A percentile compares a stretch with the other conserved stretches of the same genome.
Conservation (phyloP, 2,797 vertebrate species). For the Alfaro cultratus region DNA sequence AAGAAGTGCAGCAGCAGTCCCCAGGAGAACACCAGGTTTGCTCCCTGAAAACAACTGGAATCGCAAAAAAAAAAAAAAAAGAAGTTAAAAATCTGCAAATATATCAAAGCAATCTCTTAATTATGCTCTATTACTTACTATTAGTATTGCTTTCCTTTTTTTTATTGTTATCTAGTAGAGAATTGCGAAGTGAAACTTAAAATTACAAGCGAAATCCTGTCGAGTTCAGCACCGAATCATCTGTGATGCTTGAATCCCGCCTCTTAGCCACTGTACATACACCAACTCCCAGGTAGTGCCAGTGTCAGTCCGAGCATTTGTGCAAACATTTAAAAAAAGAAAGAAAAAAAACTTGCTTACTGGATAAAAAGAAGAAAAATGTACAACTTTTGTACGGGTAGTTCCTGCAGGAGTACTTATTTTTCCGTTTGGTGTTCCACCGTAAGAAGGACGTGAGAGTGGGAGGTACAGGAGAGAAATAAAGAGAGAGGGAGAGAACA, state of each 20-base stretch:
- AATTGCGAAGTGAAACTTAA: conserved; percentile 20
- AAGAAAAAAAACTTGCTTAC: conserved; percentile 19
- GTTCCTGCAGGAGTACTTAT: conserved; percentile 30
- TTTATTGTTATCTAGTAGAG: conserved; percentile 23
- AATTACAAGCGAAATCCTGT: conserved; percentile 14
- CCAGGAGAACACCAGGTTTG: conserved; percentile 77
- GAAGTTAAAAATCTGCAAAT: conserved; percentile 51
- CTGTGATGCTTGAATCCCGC: conserved; percentile 37
- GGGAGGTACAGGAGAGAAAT: conserved; percentile 29
- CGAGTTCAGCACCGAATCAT: conserved; percentile 40
- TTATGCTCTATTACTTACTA: conserved; percentile 48
- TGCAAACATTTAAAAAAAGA: conserved; percentile 43
- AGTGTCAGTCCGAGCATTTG: conserved; percentile 49
- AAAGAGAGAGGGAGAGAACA: conserved; percentile 30
- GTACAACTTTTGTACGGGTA: conserved; percentile 24
- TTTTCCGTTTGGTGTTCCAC: conserved; percentile 46
- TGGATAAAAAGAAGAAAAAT: conserved; percentile 41
- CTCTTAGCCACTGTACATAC: conserved; percentile 57
- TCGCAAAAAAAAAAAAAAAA: conserved; percentile 27
- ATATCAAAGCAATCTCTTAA: conserved; percentile 39
- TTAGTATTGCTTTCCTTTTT: conserved; percentile 54
- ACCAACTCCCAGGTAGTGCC: conserved; percentile 38
- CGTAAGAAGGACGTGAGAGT: conserved; percentile 21
- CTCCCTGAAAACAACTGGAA: conserved; percentile 41
- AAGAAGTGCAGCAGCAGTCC: conserved; percentile 78